Percentiles rank a stretch among this genome's conserved stretches.
These are phyloP conservation scores for Bothrops jararaca DNA, from an alignment of 2,113 vertebrate species.

Conservation along the genomic window DNA sequence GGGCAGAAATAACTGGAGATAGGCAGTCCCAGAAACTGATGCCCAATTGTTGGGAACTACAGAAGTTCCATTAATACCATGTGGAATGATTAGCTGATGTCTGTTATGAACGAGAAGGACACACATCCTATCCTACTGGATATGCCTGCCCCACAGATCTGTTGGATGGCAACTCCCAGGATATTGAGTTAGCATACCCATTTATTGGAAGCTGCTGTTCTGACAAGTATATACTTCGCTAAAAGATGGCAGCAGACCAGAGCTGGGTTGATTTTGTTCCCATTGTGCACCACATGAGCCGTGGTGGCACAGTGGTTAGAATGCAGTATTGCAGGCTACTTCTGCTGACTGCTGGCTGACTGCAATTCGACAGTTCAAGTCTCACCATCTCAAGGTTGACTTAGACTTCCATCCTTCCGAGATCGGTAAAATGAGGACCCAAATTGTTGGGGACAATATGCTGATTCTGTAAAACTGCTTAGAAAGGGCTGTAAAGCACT, in stretches of 20 bases:
- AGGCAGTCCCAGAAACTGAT: background rate
- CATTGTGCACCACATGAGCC: background rate
- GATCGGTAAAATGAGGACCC: too few relatives aligned
- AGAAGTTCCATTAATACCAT: background rate
- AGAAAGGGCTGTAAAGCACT: too few relatives aligned
- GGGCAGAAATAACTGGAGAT: too few relatives aligned
- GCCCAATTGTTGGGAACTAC: background rate
- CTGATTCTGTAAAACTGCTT: too few relatives aligned
- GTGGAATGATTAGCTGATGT: background rate
- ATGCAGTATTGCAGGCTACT: too few relatives aligned
- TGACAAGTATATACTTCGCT: background rate
- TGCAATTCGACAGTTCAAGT: too few relatives aligned
- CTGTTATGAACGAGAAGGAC: background rate
- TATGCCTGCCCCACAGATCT: background rate
- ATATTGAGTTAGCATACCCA: background rate
- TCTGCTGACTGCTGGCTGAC: too few relatives aligned
- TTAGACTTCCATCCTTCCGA: too few relatives aligned
- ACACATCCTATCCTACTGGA: too few relatives aligned
- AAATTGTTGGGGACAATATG: too few relatives aligned
- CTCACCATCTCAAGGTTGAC: too few relatives aligned
- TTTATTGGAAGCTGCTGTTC: background rate
- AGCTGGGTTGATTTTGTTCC: background rate
- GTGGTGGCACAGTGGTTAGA: too few relatives aligned
- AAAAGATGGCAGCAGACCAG: background rate
- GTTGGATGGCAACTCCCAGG: background rate